These are phyloP conservation scores for Clarias macrocephalus DNA, from an alignment of 2,113 vertebrate species.

Conservation along the genomic window DNA sequence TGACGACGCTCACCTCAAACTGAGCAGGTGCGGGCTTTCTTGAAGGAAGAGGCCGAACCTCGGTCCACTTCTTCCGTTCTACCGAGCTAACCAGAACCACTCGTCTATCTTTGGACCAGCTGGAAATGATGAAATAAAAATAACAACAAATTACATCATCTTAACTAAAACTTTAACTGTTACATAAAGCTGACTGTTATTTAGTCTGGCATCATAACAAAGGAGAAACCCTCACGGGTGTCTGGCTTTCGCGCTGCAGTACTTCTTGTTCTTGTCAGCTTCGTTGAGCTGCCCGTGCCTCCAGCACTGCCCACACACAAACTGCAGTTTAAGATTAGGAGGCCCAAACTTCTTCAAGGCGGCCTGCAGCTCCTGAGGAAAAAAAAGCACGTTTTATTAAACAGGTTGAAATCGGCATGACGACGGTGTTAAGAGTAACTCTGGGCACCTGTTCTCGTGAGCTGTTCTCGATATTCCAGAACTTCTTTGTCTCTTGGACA, in stretches of 20 bases:
- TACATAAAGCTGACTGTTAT: background rate
- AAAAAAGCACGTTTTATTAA: background rate
- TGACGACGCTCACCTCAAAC: constrained; percentile 82
- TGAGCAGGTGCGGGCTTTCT: constrained; percentile 97
- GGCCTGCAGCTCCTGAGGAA: constrained; percentile 68
- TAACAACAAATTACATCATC: background rate
- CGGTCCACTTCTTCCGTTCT: constrained; percentile 94
- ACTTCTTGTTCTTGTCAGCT: constrained; percentile 94
- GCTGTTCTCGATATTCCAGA: constrained; percentile 79
- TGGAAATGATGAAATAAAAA: constrained; percentile 58
- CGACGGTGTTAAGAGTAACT: background rate
- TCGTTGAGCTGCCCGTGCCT: constrained; percentile 93
- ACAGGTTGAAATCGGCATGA: too few relatives aligned
- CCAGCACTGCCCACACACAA: constrained; percentile 95
- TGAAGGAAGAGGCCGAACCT: constrained; percentile 87
- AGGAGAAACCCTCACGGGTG: constrained; percentile 83
- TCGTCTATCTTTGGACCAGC: constrained; percentile 92
- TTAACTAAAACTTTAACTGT: background rate
- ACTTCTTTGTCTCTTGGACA: constrained; percentile 87
- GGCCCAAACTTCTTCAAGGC: constrained; percentile 80
- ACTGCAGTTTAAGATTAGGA: constrained; percentile 92
- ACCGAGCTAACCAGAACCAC: constrained; percentile 90
- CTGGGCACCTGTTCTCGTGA: constrained; percentile 81
- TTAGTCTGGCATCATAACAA: background rate
- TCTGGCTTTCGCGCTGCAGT: constrained; percentile 94